These are phyloP conservation scores for Pteropus alecto DNA, from an alignment of 2,113 vertebrate species.

Conservation along the genomic window DNA sequence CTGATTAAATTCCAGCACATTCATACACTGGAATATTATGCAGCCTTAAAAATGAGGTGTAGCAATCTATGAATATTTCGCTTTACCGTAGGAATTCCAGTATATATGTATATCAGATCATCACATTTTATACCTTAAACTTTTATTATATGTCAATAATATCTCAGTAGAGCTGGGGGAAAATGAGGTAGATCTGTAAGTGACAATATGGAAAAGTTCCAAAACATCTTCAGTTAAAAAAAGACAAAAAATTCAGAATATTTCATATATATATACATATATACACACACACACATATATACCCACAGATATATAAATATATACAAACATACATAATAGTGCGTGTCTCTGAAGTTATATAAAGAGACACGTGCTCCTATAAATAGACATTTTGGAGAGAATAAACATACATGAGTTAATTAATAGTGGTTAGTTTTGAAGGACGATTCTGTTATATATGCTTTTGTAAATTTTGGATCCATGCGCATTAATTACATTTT, in stretches of 20 bases:
- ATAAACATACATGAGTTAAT: not conserved
- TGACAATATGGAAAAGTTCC: not conserved
- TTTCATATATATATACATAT: not conserved
- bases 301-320: not conserved
- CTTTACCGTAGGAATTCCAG: not conserved
- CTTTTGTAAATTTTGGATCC: not conserved
- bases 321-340: not conserved
- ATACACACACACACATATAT: not conserved
- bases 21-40: not conserved
- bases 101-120: not conserved
- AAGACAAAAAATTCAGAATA: not conserved
- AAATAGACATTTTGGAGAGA: not conserved
- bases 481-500: not conserved
- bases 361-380: not conserved
- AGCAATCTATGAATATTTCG: too few species aligned
- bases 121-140: not conserved
- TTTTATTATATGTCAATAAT: not conserved
- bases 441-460: not conserved
- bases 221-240: not conserved
- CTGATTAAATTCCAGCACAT: not conserved
- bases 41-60: not conserved
- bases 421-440: not conserved
- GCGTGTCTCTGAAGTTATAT: not conserved
- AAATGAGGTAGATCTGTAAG: not conserved
- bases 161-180: not conserved